These are phyloP conservation scores for Epinotia demarniana DNA, from an alignment of 2,888 invertebrate species.

Conservation along the genomic window DNA sequence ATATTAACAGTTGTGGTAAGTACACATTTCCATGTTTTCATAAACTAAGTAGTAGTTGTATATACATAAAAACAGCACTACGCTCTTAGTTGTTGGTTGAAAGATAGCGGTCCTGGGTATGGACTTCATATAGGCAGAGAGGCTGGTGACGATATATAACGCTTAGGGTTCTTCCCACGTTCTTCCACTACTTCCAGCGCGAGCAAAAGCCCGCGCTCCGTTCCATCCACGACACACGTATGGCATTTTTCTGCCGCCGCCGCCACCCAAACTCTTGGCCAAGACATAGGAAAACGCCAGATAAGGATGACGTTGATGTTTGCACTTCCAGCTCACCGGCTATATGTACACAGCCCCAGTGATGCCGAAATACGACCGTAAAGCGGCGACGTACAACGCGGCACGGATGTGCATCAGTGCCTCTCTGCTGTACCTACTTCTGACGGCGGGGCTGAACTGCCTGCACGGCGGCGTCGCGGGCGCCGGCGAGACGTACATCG, in stretches of 20 bases:
- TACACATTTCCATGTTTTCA: background rate
- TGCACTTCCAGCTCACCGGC: slow-evolving; percentile 20
- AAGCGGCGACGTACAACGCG: background rate
- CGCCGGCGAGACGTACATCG: background rate
- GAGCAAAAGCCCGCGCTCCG: background rate
- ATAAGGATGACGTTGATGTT: background rate
- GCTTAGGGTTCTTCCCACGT: too few species aligned
- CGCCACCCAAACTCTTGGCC: background rate
- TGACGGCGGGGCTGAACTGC: slow-evolving; percentile 14
- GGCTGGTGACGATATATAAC: background rate
- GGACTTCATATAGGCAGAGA: too few species aligned
- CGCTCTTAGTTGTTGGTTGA: background rate
- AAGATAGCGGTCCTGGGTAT: background rate
- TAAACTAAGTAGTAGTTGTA: background rate
- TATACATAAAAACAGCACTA: background rate
- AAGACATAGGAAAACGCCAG: background rate
- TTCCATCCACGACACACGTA: background rate
- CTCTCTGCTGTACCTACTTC: background rate
- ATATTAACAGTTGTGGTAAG: slow-evolving; percentile 13
- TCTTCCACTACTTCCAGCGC: background rate
- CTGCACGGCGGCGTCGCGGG: slow-evolving; percentile 8
- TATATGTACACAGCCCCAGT: slow-evolving; percentile 25
- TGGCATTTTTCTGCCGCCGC: too few species aligned
- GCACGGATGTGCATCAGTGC: background rate
- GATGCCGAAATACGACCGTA: slow-evolving; percentile 15